phyloP scores from a whole-genome alignment of 1,140 invertebrate species.

The Patella vulgata region DNA sequence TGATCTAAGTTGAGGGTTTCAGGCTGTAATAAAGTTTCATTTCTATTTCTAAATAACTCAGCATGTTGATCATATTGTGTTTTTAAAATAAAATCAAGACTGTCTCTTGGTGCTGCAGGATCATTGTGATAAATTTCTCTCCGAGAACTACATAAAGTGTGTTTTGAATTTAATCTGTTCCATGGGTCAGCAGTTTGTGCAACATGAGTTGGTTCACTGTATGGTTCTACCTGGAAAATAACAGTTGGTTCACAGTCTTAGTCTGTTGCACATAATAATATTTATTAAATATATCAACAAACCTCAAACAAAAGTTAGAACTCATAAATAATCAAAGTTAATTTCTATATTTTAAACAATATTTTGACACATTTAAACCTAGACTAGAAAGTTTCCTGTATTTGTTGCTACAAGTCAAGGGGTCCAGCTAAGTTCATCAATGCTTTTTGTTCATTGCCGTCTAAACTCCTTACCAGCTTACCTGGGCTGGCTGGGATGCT shows the following conservation, averaged over 20 bases:
- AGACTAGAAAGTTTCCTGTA: no score
- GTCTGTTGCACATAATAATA: no score
- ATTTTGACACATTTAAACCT: no score
- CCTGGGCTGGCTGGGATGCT: no score
- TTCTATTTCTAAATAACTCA: conserved; percentile 57
- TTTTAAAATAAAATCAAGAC: conserved; percentile 65
- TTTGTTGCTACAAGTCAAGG: no score
- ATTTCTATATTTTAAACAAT: no score
- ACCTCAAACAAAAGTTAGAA: background rate
- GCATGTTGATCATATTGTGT: conserved; percentile 65
- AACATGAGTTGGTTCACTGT: conserved; percentile 53
- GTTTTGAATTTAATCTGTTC: conserved; percentile 56
- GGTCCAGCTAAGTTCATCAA: no score
- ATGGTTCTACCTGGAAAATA: conserved; percentile 44
- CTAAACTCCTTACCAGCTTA: no score
- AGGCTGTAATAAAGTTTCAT: conserved; percentile 60
- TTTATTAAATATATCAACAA: no score
- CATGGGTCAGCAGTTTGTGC: conserved; percentile 62
- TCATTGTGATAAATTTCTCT: conserved; percentile 61
- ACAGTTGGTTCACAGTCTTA: no score
- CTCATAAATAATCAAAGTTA: background rate
- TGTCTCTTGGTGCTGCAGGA: conserved; percentile 62
- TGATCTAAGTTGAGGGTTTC: conserved; percentile 61
- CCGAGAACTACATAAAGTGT: conserved; percentile 58
- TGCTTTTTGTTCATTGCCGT: no score